Evolutionary conservation across 1,140 invertebrate species (phyloP).

Genomic region (Hylaeus volcanicus): DNA sequence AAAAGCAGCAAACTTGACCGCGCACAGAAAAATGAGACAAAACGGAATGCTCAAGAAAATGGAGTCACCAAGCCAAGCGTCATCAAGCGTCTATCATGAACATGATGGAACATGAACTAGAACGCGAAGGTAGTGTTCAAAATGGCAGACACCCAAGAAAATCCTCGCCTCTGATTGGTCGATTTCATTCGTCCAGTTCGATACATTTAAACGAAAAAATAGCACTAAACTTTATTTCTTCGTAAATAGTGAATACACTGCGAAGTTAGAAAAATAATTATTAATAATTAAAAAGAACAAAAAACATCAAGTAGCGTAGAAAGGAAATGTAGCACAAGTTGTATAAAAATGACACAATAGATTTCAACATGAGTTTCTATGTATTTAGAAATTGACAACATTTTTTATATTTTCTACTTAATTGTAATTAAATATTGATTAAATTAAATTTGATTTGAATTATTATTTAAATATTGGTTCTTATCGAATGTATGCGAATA

Average conservation of each 20-base stretch:
- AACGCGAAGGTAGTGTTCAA: conserved; percentile 16
- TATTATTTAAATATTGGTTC: too few species aligned
- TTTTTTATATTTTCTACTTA: neutral
- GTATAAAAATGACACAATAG: neutral
- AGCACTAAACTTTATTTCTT: neutral
- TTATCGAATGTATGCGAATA: neutral
- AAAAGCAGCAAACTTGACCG: neutral
- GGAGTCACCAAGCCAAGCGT: conserved; percentile 27
- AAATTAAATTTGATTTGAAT: neutral
- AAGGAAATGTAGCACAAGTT: neutral
- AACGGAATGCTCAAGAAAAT: conserved; percentile 38
- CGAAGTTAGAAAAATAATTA: neutral
- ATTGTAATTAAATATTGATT: neutral
- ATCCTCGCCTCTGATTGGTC: neutral
- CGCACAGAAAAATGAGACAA: conserved; percentile 27
- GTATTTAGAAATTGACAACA: neutral
- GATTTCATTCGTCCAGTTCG: neutral
- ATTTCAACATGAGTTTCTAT: conserved; percentile 2
- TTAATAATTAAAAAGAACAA: neutral
- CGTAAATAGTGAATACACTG: too few species aligned
- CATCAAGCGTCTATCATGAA: conserved; percentile 38
- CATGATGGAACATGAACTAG: conserved; percentile 10
- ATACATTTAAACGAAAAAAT: neutral
- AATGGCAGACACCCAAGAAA: conserved; percentile 21
- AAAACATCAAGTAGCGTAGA: neutral